phyloP scores from a whole-genome alignment of 2,797 vertebrate genomes.

The Siniperca undulata region DNA sequence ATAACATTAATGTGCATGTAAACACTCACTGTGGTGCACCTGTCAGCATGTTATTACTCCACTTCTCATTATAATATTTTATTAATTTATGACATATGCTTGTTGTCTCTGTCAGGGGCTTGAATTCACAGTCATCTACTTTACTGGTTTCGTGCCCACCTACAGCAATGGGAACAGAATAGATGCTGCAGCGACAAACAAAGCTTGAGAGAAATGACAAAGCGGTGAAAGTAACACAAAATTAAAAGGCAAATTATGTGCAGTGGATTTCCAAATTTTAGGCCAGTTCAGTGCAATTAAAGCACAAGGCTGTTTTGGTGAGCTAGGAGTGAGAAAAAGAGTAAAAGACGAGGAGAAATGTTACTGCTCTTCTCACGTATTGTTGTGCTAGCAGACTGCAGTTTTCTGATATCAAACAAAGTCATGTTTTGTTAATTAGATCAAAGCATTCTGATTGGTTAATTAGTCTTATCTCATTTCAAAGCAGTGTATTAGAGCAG shows the following conservation, averaged over 20 bases:
- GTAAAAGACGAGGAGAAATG: conserved; percentile 14
- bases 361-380: conserved; percentile 28
- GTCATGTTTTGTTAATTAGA: conserved; percentile 58
- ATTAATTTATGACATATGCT: conserved; percentile 47
- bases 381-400: conserved; percentile 31
- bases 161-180: neutral
- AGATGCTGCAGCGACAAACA: conserved; percentile 14
- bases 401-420: conserved; percentile 44
- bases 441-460: conserved; percentile 60
- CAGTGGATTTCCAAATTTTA: conserved; percentile 7
- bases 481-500: conserved; percentile 50
- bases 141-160: neutral
- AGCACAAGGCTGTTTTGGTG: conserved; percentile 3
- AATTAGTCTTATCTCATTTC: conserved; percentile 62
- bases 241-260: conserved; percentile 29
- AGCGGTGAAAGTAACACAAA: conserved; percentile 1
- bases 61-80: conserved; percentile 35
- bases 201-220: conserved; percentile 17
- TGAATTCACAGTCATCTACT: conserved; percentile 18
- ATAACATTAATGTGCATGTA: conserved; percentile 34
- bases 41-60: conserved; percentile 4
- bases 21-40: conserved; percentile 26
- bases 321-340: neutral
- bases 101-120: conserved; percentile 17
- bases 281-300: conserved; percentile 11